phyloP scores from a whole-genome alignment of 1,140 invertebrate genomes.

The Chlorops oryzae region DNA sequence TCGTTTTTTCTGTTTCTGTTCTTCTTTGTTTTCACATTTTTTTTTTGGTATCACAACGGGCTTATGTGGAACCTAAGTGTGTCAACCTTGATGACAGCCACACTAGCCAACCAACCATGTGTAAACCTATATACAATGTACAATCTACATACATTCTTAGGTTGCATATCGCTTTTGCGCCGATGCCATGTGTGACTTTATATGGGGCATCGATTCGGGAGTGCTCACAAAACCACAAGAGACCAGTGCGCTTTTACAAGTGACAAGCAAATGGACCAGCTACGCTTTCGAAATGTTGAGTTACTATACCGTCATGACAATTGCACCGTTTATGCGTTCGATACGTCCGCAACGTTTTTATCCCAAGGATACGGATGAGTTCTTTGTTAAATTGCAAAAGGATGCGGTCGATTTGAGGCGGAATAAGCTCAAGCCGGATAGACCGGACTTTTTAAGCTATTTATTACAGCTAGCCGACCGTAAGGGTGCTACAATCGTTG shows the following conservation, averaged over 20 bases:
- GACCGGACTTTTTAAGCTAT: neutral
- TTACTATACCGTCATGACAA: conserved; percentile 19
- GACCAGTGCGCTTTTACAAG: conserved; percentile 20
- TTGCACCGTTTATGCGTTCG: conserved; percentile 22
- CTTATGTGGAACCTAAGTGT: no score
- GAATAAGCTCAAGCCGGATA: neutral
- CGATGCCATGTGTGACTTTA: conserved; percentile 50
- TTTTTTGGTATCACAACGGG: no score
- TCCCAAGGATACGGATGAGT: conserved; percentile 20
- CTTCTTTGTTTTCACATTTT: no score
- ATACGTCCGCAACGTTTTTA: conserved; percentile 24
- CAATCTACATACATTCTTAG: no score
- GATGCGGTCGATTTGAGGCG: conserved; percentile 36
- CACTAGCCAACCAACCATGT: no score
- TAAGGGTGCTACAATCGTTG: conserved; percentile 43
- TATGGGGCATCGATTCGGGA: conserved; percentile 48
- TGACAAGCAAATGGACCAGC: conserved; percentile 19
- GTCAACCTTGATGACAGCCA: no score
- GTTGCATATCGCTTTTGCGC: conserved; percentile 46
- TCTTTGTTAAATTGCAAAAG: conserved; percentile 31
- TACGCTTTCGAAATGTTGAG: conserved; percentile 18
- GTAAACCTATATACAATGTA: no score
- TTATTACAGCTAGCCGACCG: neutral
- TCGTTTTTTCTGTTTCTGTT: no score
- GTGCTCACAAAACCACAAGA: conserved; percentile 22